Percentiles rank a stretch among this genome's conserved stretches.
These are phyloP conservation scores for Australoheros facetus DNA, from an alignment of 2,797 vertebrate species.

Conservation along the genomic window DNA sequence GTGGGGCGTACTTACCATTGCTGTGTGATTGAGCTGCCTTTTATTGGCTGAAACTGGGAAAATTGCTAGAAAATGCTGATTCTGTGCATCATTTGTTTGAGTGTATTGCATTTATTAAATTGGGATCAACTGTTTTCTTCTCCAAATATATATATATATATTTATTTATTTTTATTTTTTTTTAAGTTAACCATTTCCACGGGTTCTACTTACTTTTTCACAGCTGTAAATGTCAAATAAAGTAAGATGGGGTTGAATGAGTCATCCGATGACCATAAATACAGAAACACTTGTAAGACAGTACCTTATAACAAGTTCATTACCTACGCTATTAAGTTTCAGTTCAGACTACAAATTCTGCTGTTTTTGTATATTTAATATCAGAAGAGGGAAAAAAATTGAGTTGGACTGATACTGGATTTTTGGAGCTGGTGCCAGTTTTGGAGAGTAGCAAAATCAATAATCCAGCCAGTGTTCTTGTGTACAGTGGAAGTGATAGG, in stretches of 20 bases:
- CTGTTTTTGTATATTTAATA: not conserved
- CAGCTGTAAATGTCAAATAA: not conserved
- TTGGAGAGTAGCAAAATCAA: not conserved
- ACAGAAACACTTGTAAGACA: constrained; percentile 10
- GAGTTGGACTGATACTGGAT: not conserved
- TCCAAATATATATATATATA: too few species aligned
- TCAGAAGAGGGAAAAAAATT: too few species aligned
- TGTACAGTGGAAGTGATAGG: not conserved
- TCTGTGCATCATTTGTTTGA: not conserved
- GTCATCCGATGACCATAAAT: constrained; percentile 6
- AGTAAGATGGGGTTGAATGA: not conserved
- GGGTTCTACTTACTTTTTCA: not conserved
- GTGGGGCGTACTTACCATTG: not conserved
- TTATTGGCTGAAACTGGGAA: not conserved
- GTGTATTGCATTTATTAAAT: not conserved
- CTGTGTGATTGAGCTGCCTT: not conserved
- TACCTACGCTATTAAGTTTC: not conserved
- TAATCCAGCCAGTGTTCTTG: not conserved
- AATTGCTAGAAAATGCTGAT: not conserved
- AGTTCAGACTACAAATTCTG: not conserved
- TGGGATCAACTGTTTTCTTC: not conserved
- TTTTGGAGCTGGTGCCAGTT: too few species aligned
- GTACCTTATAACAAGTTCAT: not conserved
- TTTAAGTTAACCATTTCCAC: not conserved
- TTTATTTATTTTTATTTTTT: not conserved